These are phyloP conservation scores for Tenualosa thibaudeaui DNA, from an alignment of 2,797 vertebrate species.

Conservation along the genomic window DNA sequence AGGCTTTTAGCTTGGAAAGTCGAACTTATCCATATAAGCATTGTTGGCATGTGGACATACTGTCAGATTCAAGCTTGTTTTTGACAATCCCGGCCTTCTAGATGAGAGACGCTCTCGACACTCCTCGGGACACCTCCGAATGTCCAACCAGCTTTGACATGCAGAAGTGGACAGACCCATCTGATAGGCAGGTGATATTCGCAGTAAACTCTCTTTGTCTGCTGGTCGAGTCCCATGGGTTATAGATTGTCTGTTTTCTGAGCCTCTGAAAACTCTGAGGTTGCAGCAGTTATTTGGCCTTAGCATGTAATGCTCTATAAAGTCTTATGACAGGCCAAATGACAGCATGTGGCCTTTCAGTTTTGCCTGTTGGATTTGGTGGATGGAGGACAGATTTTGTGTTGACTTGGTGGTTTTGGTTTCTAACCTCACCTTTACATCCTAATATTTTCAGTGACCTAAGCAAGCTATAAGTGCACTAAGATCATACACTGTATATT, in stretches of 20 bases:
- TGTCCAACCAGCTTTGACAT: constrained; percentile 78
- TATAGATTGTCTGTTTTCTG: constrained; percentile 33
- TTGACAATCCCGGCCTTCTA: constrained; percentile 75
- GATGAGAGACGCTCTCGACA: constrained; percentile 70
- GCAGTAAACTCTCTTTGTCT: constrained; percentile 54
- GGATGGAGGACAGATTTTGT: background rate
- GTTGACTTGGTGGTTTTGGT: constrained; percentile 2
- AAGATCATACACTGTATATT: background rate
- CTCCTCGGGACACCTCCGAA: constrained; percentile 62
- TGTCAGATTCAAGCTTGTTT: constrained; percentile 57
- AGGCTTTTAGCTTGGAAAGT: background rate
- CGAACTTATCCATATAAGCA: background rate
- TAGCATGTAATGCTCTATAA: background rate
- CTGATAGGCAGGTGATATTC: constrained; percentile 72
- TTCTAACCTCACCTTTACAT: background rate
- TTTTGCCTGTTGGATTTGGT: constrained; percentile 1
- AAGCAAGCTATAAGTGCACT: background rate
- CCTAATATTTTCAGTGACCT: constrained; percentile 4
- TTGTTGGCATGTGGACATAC: constrained; percentile 14
- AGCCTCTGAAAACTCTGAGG: constrained; percentile 27
- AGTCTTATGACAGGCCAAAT: background rate
- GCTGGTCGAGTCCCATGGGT: constrained; percentile 51
- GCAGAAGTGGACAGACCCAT: constrained; percentile 67
- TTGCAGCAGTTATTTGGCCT: constrained; percentile 19
- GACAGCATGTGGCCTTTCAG: background rate